These are phyloP conservation scores for Psilopsiagon aymara DNA, from an alignment of 2,113 vertebrate genomes.

Conservation along the genomic window DNA sequence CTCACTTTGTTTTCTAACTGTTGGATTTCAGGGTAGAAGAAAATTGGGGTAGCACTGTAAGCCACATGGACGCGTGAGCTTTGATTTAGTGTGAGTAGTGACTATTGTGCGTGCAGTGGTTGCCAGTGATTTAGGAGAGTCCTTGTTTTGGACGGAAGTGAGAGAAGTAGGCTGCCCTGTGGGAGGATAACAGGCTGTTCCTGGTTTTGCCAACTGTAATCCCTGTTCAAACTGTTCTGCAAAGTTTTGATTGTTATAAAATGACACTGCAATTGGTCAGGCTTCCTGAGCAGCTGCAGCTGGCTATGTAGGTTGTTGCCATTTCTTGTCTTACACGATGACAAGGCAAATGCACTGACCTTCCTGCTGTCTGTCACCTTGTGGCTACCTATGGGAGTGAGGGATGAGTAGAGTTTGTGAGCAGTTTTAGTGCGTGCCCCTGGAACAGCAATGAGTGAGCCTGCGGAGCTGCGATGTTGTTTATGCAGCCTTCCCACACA, in stretches of 20 bases:
- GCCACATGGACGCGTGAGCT: neutral
- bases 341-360: neutral
- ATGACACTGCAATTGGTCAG: neutral
- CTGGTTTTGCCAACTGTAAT: neutral
- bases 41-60: neutral
- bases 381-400: neutral
- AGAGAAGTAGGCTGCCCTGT: neutral
- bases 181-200: neutral
- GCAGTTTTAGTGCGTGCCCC: neutral
- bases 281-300: neutral
- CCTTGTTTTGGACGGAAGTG: neutral
- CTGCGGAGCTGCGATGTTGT: rapidly evolving
- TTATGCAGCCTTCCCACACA: neutral
- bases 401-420: neutral
- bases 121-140: neutral
- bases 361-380: neutral
- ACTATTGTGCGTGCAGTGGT: neutral
- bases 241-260: neutral
- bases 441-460: neutral
- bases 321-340: neutral
- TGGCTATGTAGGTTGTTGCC: neutral
- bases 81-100: neutral
- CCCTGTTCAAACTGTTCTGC: neutral
- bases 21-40: neutral
- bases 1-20: neutral